Conservation (phyloP, 2,113 vertebrate species). For the Cygnus atratus region DNA sequence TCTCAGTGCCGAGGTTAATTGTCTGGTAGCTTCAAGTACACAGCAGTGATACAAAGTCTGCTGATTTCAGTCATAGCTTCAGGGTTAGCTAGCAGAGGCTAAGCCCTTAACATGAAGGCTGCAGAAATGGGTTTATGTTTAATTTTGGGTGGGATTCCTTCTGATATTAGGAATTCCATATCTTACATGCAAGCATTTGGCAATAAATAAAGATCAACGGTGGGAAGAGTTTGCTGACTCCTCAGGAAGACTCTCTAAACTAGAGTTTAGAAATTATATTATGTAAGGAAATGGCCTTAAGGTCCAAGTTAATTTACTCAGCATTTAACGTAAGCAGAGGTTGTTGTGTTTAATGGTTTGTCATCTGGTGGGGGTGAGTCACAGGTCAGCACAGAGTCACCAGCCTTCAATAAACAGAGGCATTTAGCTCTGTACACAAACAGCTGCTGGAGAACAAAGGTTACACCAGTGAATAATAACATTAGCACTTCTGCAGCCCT, state of each 20-base stretch:
- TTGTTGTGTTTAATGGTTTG: background rate
- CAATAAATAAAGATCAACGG: background rate
- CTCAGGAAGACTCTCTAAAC: background rate
- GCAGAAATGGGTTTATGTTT: background rate
- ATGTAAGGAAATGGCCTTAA: background rate
- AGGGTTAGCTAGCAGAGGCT: background rate
- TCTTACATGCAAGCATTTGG: background rate
- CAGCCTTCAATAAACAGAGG: background rate
- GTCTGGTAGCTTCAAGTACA: background rate
- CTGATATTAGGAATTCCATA: background rate
- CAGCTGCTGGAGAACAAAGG: background rate
- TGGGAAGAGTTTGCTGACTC: background rate
- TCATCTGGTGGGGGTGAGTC: background rate
- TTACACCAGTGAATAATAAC: background rate
- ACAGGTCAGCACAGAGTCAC: background rate
- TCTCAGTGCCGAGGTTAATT: fast-evolving
- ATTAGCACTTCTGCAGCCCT: background rate
- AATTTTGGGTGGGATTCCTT: background rate
- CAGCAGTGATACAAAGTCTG: background rate
- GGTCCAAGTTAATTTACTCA: background rate
- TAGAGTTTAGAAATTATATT: background rate
- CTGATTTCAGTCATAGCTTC: background rate
- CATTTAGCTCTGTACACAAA: background rate
- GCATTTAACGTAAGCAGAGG: background rate
- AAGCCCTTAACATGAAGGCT: background rate